Conservation (phyloP, 2,888 invertebrate species). For the Meloe dianella region DNA sequence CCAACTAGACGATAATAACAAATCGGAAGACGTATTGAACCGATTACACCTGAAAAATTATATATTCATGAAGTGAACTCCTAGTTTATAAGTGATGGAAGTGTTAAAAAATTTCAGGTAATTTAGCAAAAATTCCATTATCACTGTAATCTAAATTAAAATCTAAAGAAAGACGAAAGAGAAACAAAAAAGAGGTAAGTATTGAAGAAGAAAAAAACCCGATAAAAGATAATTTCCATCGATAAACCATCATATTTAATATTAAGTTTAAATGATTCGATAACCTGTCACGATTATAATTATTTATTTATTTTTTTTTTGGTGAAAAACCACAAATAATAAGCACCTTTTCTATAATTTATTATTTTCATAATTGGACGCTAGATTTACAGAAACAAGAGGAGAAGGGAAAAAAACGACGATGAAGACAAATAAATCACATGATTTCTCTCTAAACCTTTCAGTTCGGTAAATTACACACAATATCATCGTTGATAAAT, state of each 20-base stretch:
- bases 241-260: not conserved
- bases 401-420: not conserved
- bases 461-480: not conserved
- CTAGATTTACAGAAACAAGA: not conserved
- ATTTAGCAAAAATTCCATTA: constrained; percentile 5
- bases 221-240: not conserved
- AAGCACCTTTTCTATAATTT: constrained; percentile 9
- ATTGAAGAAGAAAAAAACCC: not conserved
- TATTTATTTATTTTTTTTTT: not conserved
- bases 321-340: constrained; percentile 8
- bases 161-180: not conserved
- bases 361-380: not conserved
- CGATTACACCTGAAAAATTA: not conserved
- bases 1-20: not conserved
- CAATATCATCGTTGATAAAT: not conserved
- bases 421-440: not conserved
- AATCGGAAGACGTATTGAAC: not conserved
- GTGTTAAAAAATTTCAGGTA: not conserved
- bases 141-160: constrained; percentile 7
- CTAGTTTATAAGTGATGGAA: not conserved
- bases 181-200: not conserved
- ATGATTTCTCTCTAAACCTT: too few species aligned
- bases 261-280: not conserved
- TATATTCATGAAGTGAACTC: not conserved
- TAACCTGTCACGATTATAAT: constrained; percentile 7